phyloP scores from a whole-genome alignment of 2,797 vertebrate genomes.

The Fratercula arctica region DNA sequence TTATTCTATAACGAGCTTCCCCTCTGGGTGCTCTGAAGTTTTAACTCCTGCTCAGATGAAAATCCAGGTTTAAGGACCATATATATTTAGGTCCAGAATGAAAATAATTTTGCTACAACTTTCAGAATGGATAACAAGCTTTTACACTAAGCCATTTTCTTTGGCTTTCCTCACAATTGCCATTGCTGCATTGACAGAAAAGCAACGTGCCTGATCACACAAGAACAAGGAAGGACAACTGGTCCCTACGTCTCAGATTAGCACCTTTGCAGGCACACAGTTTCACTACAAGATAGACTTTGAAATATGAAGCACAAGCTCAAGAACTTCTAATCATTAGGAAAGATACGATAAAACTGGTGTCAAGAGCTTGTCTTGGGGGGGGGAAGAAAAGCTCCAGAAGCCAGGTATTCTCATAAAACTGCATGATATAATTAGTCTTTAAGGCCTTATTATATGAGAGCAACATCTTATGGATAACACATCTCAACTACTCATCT shows the following conservation, averaged over 20 bases:
- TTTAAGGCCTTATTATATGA: background rate
- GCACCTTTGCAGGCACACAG: background rate
- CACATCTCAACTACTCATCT: background rate
- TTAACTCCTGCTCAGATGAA: background rate
- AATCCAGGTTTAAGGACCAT: background rate
- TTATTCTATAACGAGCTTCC: background rate
- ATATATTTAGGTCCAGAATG: background rate
- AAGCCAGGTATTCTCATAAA: background rate
- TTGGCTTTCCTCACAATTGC: background rate
- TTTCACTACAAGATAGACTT: background rate
- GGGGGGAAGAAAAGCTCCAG: background rate
- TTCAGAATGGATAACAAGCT: background rate
- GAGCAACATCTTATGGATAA: background rate
- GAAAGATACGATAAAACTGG: background rate
- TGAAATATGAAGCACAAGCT: background rate
- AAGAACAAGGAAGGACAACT: background rate
- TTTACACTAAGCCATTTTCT: background rate
- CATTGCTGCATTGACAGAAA: background rate
- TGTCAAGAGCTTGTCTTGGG: background rate
- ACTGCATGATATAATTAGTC: background rate
- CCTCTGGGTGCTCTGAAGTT: background rate
- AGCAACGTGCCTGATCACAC: background rate
- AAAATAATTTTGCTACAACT: accelerated
- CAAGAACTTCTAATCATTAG: background rate
- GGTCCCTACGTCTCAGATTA: background rate